Evolutionary conservation across 37 sponge, comb jelly and placozoan species (phyloP), one percentile per base, ranked within the genome.

Genomic region (Diacarnus erythraeanus): DNA sequence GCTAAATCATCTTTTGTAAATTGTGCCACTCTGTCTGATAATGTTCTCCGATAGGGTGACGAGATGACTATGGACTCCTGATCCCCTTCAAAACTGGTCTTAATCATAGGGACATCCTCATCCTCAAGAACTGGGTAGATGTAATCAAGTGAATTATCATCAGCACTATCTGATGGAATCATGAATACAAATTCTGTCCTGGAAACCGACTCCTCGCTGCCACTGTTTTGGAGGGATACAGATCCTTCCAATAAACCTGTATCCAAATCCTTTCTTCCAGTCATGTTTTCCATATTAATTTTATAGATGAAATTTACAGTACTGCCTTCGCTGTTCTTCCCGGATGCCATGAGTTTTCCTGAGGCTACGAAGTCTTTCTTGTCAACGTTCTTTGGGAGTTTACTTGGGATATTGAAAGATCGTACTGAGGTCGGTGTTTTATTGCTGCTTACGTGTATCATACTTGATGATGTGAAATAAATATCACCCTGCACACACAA

Each of bases 381-480:
- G 60, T 84, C 85, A 23, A 73, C 40, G 51, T 82, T 74, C 75
- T 73, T 82, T 10, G 83, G 83, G 44, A 74, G 18, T 9, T 73
- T 61, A 5, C 36, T 22, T 1, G 27, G 57, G 29, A 31, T 6
- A 6, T 57, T 21, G 34, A 25, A 9, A 5, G 57, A 36, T 1
- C 15, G 34, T 9, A 9, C 33, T 42, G 25, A 42, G 30, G 74
- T 74, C 2, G 74, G 15, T 3, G 36, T 79, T 26, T 65, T 34
- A 35, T 2, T 25, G 23, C n/a, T 29, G 22, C 22, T 36, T 1
- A n/a, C 56, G 31, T 70, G 81, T 2, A 80, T 70, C 38, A 71
- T 35, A 27, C 22, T 42, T 31, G 81, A 74, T 25, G 75, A 82
- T 2, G 75, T 59, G 74, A 82, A 74, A 47, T 74, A 74, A 30